Evolutionary conservation across 30 jellyfish, hydroid and myxozoan species (phyloP).

Genomic region (Cassiopea xamachana): DNA sequence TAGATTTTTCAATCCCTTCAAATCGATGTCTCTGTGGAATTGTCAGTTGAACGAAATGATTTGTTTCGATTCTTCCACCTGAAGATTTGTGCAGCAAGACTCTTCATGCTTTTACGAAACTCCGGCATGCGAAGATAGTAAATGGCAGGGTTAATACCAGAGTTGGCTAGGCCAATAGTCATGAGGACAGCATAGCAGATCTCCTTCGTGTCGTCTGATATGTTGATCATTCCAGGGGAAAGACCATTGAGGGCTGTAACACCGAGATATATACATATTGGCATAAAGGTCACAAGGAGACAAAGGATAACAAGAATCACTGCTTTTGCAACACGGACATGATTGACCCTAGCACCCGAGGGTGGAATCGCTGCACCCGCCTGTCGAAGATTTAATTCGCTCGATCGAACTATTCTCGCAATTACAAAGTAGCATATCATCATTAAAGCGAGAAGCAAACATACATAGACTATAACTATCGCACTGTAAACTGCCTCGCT

Average conservation of each 20-base stretch:
- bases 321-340: slow-evolving; percentile 58
- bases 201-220: slow-evolving; percentile 31
- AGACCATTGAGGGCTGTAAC: slow-evolving; percentile 33
- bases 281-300: slow-evolving; percentile 24
- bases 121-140: slow-evolving; percentile 79
- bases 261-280: slow-evolving; percentile 44
- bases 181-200: slow-evolving; percentile 56
- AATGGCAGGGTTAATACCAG: slow-evolving; percentile 81
- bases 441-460: slow-evolving; percentile 31
- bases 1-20: not conserved
- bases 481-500: slow-evolving; percentile 47
- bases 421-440: slow-evolving; percentile 45
- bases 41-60: not conserved
- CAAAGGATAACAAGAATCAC: slow-evolving; percentile 15
- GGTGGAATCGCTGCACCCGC: not conserved
- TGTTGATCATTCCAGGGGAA: not conserved
- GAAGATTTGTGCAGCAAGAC: not conserved
- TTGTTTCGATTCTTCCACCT: not conserved
- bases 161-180: slow-evolving; percentile 69
- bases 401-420: slow-evolving; percentile 29
- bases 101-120: slow-evolving; percentile 52
- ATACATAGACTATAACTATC: slow-evolving; percentile 28
- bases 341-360: not conserved
- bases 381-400: not conserved
- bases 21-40: not conserved